Evolutionary conservation across 92 coral and sea anemone species (phyloP).

Genomic region (Palythoa caribaeorum): DNA sequence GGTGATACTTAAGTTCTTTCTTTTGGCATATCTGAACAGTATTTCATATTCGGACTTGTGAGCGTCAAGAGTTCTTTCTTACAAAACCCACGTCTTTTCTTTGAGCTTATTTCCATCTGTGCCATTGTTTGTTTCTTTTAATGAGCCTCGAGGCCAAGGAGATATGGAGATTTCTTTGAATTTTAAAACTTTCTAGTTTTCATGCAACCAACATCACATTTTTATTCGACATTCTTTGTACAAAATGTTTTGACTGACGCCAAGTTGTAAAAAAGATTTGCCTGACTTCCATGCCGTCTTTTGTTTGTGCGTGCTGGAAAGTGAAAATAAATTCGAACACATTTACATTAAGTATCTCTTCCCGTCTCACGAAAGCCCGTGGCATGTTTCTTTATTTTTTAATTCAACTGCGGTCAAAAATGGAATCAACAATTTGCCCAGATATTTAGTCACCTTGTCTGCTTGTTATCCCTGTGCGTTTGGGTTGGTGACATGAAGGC

Average conservation of each 20-base stretch:
- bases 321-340: slow-evolving; percentile 1
- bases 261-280: too few relatives aligned
- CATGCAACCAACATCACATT: background rate
- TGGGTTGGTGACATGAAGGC: slow-evolving; percentile 19
- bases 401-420: slow-evolving; percentile 48
- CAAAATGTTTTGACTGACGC: background rate
- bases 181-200: background rate
- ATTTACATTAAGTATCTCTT: slow-evolving; percentile 9
- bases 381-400: slow-evolving; percentile 30
- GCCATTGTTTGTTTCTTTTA: background rate
- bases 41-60: background rate
- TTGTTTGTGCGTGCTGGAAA: too few relatives aligned
- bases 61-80: background rate
- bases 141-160: slow-evolving; percentile 17
- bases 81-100: background rate
- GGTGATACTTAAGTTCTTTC: slow-evolving; percentile 3
- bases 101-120: background rate
- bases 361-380: slow-evolving; percentile 37
- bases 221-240: background rate
- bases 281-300: too few relatives aligned
- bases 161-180: background rate
- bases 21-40: slow-evolving; percentile 4
- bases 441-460: slow-evolving; percentile 49
- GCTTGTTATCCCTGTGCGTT: slow-evolving; percentile 24
- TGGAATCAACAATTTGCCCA: slow-evolving; percentile 33